Evolutionary conservation across 2,888 invertebrate species (phyloP).

Genomic region (Parochlus steinenii): DNA sequence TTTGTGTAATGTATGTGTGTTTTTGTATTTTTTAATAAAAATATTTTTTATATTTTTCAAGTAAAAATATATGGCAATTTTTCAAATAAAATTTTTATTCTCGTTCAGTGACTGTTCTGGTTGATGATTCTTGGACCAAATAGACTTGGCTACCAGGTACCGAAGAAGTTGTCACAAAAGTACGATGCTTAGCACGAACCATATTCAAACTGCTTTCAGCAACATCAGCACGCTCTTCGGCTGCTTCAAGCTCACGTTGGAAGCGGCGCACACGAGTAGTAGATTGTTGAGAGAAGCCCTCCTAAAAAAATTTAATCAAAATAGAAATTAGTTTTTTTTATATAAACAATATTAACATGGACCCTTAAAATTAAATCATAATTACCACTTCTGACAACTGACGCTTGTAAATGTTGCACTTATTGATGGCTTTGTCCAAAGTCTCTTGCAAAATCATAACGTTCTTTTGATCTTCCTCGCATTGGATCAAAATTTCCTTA

Average conservation of each 20-base stretch:
- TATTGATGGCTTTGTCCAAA: slow-evolving; percentile 72
- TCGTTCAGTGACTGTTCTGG: slow-evolving; percentile 33
- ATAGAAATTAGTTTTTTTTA: slow-evolving; percentile 3
- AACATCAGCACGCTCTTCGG: slow-evolving; percentile 89
- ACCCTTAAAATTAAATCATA: slow-evolving; percentile 7
- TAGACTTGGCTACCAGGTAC: slow-evolving; percentile 85
- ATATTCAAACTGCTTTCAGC: slow-evolving; percentile 88
- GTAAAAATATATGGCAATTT: too few relatives aligned
- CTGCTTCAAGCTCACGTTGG: slow-evolving; percentile 95
- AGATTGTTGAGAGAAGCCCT: slow-evolving; percentile 81
- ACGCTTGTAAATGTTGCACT: slow-evolving; percentile 87
- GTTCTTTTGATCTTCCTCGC: slow-evolving; percentile 95
- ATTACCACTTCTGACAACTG: slow-evolving; percentile 80
- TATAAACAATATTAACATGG: background rate
- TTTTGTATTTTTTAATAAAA: too few relatives aligned
- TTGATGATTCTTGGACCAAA: slow-evolving; percentile 76
- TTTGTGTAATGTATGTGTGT: too few relatives aligned
- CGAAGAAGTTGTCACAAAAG: slow-evolving; percentile 87
- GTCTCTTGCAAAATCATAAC: slow-evolving; percentile 80
- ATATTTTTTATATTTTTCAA: too few relatives aligned
- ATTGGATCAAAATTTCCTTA: slow-evolving; percentile 88
- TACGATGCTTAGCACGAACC: slow-evolving; percentile 96
- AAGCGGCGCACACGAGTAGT: slow-evolving; percentile 93
- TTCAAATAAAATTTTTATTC: background rate
- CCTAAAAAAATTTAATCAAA: slow-evolving; percentile 35